Evolutionary conservation across 2,113 vertebrate genomes (phyloP).

Genomic region (Crotalus helleri): DNA sequence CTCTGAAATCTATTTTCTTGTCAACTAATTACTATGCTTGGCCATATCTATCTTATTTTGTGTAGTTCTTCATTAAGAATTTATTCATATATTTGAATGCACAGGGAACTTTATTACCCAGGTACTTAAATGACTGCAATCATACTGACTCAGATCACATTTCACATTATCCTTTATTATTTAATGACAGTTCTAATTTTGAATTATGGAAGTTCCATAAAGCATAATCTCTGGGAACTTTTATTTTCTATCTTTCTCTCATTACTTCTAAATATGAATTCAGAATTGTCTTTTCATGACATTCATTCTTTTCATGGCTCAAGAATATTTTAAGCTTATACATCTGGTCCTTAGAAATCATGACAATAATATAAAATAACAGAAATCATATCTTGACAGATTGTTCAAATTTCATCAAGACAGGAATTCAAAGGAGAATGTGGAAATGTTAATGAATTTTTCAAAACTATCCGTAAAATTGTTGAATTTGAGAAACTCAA

Average conservation of each 20-base stretch:
- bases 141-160: conserved; percentile 48
- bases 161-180: conserved; percentile 52
- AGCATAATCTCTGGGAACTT: conserved; percentile 32
- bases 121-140: conserved; percentile 35
- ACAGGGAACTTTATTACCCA: conserved; percentile 40
- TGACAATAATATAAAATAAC: background rate
- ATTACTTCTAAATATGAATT: conserved; percentile 22
- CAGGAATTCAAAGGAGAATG: background rate
- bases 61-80: conserved; percentile 12
- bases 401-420: background rate
- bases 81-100: conserved; percentile 32
- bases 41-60: conserved; percentile 3
- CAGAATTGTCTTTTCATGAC: background rate
- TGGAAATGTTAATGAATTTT: background rate
- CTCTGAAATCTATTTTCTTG: conserved; percentile 17
- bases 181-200: conserved; percentile 52
- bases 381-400: background rate
- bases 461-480: background rate
- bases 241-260: conserved; percentile 14
- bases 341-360: background rate
- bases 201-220: conserved; percentile 34
- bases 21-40: accelerated
- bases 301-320: conserved; percentile 29
- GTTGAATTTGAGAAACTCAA: background rate
- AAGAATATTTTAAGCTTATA: background rate